Evolutionary conservation across 2,797 vertebrate species (phyloP), one percentile per base, ranked within the genome.

Genomic region (Vespertilio murinus): DNA sequence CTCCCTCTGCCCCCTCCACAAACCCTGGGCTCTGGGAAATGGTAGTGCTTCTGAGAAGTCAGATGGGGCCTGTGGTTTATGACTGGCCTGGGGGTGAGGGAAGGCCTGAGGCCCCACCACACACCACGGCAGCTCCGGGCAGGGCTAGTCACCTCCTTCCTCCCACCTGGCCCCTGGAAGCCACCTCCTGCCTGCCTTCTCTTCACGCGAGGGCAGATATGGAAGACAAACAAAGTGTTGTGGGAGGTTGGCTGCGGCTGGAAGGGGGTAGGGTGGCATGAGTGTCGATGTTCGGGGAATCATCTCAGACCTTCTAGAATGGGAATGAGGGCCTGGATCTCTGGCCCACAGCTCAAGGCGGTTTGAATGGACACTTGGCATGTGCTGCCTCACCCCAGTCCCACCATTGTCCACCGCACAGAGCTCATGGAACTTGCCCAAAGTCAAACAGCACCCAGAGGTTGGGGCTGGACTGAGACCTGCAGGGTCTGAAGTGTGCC

Each of bases 11-110:
- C 40, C 73, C 81, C 69, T 59, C 20, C 20, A 77, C 4, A 33
- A 82, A 91, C 28, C 4, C 71, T 71, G 71, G 67, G 40, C 83
- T 95, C 94, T 89, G 91, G 91, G 91, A 96, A 96, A 96, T 77
- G 69, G 79, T 54, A 47, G n/a, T 35, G 30, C 85, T 96, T 97
- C 96, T 96, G 89, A 94, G 96, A 97, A 97, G 85, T 69, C 70
- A 38, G 89, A 94, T 35, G n/a, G 91, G 33, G 45, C 80, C 89
- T 95, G 77, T 90, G 83, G 94, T 93, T 94, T 96, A 61, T 35
- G 84, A 64, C 77, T 91, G 42, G 90, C 83, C 89, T 92, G 12
- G 78, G 82, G 25, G n/a, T 82, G 9, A 94, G 73, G 88, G 83
- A 96, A 96, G 86, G 91, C 94, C 92, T 74, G 84, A 82, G 91